These are phyloP conservation scores for Imbricaverruca yamaguchii DNA, from an alignment of 2,888 invertebrate species.

Conservation along the genomic window DNA sequence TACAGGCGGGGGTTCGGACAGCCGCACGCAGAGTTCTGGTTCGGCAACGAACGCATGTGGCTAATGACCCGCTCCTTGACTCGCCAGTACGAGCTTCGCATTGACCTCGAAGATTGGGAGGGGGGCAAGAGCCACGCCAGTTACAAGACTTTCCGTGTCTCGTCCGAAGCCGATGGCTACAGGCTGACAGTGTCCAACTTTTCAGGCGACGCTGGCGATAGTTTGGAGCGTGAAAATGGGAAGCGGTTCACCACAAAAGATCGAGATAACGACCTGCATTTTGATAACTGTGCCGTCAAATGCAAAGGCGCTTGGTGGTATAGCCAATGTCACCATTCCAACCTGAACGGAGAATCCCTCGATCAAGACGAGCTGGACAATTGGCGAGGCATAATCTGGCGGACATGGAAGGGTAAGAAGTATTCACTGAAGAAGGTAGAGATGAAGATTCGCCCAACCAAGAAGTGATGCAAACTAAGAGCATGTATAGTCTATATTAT, in stretches of 20 bases:
- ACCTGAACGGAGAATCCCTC: background rate
- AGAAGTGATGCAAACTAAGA: too few species aligned
- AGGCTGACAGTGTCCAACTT: background rate
- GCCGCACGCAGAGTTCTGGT: slow-evolving; percentile 82
- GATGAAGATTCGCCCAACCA: background rate
- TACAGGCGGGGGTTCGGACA: slow-evolving; percentile 90
- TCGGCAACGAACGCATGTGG: slow-evolving; percentile 87
- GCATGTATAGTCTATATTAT: too few species aligned
- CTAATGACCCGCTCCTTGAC: slow-evolving; percentile 89
- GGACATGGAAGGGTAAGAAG: background rate
- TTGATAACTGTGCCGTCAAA: background rate
- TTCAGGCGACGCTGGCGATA: background rate
- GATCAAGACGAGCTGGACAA: background rate
- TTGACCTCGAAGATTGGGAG: slow-evolving; percentile 85
- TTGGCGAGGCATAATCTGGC: background rate
- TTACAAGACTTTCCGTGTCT: background rate
- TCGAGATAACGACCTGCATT: background rate
- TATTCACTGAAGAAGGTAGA: background rate
- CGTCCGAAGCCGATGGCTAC: background rate
- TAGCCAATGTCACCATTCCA: background rate
- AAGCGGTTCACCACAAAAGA: background rate
- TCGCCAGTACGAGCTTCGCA: slow-evolving; percentile 75
- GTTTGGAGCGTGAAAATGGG: background rate
- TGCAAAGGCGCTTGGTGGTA: background rate
- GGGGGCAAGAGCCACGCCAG: background rate